Evolutionary conservation across 2,888 invertebrate species (phyloP).

Genomic region (Apoderus coryli): DNA sequence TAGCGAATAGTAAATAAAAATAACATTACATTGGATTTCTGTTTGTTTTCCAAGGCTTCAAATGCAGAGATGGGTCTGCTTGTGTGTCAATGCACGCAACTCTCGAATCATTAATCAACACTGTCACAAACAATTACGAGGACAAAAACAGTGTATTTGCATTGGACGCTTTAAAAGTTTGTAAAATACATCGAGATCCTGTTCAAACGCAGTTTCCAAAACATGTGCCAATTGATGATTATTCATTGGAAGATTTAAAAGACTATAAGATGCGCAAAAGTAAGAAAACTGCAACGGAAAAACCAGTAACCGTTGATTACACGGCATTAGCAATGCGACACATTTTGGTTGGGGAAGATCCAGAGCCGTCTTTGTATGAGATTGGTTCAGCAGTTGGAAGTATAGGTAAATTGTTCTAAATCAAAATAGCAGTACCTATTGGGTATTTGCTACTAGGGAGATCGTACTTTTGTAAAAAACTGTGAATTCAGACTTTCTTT

Average conservation of each 20-base stretch:
- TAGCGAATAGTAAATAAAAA: no score
- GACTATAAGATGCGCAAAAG: conserved; percentile 24
- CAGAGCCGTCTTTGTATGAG: conserved; percentile 24
- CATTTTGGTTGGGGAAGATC: conserved; percentile 23
- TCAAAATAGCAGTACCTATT: no score
- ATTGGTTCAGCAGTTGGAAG: conserved; percentile 18
- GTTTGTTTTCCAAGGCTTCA: conserved; percentile 24
- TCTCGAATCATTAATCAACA: conserved; percentile 40
- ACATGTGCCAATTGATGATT: conserved; percentile 26
- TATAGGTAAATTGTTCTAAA: no score
- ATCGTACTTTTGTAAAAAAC: no score
- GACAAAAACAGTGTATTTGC: conserved; percentile 36
- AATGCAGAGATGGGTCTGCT: conserved; percentile 38
- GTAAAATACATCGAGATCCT: conserved; percentile 36
- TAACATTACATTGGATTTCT: no score
- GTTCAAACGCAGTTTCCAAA: conserved; percentile 25
- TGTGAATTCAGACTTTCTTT: no score
- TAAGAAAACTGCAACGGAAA: conserved; percentile 25
- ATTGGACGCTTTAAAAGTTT: conserved; percentile 46
- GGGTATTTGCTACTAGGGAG: no score
- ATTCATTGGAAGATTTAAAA: conserved; percentile 26
- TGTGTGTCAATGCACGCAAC: conserved; percentile 48
- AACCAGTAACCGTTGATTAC: conserved; percentile 26
- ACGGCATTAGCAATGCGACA: conserved; percentile 23
- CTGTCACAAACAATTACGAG: conserved; percentile 38